A percentile compares a stretch with the other conserved stretches of the same genome.
phyloP scores from a whole-genome alignment of 2,888 invertebrate genomes.

The Chymomyza procnemis region DNA sequence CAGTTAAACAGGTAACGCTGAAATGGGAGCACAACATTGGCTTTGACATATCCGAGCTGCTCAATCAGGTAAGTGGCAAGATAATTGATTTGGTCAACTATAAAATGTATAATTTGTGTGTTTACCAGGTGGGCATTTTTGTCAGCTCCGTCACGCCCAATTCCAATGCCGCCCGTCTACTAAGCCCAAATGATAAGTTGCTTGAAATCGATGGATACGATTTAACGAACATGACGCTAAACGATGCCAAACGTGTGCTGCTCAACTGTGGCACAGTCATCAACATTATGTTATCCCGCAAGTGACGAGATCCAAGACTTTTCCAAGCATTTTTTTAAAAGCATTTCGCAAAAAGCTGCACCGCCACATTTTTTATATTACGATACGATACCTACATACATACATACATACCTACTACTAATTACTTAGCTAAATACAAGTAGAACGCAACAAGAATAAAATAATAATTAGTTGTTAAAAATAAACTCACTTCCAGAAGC shows the following conservation, averaged over 20 bases:
- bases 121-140: constrained; percentile 71
- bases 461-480: neutral
- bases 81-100: no score
- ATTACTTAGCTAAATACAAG: neutral
- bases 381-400: neutral
- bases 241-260: constrained; percentile 73
- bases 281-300: constrained; percentile 77
- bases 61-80: constrained; percentile 72
- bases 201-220: constrained; percentile 77
- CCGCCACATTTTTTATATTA: constrained; percentile 30
- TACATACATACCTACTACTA: neutral
- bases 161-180: constrained; percentile 66
- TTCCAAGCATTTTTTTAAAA: constrained; percentile 60
- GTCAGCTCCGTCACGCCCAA: constrained; percentile 70
- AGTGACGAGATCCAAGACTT: constrained; percentile 72
- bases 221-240: constrained; percentile 73
- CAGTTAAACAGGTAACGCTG: constrained; percentile 76
- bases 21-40: constrained; percentile 72
- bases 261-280: constrained; percentile 69
- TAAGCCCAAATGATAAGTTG: constrained; percentile 73
- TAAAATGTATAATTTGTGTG: no score
- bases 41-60: constrained; percentile 71
- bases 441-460: neutral
- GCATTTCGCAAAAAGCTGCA: constrained; percentile 36
- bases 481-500: neutral